Percentiles rank a stretch among this genome's conserved stretches.
phyloP scores from a whole-genome alignment of 1,140 invertebrate genomes.

The Catajapyx aquilonaris region DNA sequence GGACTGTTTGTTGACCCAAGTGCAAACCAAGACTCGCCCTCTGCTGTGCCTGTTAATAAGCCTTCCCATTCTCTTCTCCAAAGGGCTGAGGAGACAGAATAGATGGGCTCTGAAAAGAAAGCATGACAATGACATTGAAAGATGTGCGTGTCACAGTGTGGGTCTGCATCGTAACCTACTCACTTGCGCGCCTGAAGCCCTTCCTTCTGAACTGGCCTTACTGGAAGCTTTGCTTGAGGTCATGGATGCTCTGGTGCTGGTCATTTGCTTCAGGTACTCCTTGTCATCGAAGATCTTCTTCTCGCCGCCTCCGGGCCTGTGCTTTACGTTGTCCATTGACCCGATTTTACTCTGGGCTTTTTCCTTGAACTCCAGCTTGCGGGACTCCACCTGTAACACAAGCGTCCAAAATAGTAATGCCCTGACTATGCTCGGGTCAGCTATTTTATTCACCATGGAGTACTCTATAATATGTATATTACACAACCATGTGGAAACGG shows the following conservation, averaged over 20 bases:
- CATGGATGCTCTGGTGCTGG: constrained; percentile 31
- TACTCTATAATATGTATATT: too few relatives aligned
- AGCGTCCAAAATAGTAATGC: constrained; percentile 3
- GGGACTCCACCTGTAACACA: constrained; percentile 55
- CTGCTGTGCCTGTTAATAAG: too few relatives aligned
- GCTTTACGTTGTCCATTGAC: constrained; percentile 80
- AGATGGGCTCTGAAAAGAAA: too few relatives aligned
- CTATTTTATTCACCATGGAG: too few relatives aligned
- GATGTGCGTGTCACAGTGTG: too few relatives aligned
- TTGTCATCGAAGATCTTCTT: constrained; percentile 87
- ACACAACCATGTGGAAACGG: too few relatives aligned
- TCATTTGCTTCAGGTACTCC: constrained; percentile 68
- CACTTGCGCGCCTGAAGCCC: constrained; percentile 40
- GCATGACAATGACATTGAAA: too few relatives aligned
- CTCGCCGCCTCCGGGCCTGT: constrained; percentile 81
- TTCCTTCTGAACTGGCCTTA: constrained; percentile 13
- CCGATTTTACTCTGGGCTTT: constrained; percentile 73
- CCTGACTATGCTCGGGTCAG: not conserved
- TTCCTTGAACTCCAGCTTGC: constrained; percentile 48
- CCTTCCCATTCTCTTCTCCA: too few relatives aligned
- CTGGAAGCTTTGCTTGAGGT: constrained; percentile 18
- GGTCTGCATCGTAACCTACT: too few relatives aligned
- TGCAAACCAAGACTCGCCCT: too few relatives aligned
- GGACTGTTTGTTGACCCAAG: too few relatives aligned
- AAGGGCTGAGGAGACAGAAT: too few relatives aligned